A percentile compares a stretch with the other conserved stretches of the same genome.
Evolutionary conservation across 1,140 invertebrate species (phyloP).

Genomic region (Leptinotarsa texana): DNA sequence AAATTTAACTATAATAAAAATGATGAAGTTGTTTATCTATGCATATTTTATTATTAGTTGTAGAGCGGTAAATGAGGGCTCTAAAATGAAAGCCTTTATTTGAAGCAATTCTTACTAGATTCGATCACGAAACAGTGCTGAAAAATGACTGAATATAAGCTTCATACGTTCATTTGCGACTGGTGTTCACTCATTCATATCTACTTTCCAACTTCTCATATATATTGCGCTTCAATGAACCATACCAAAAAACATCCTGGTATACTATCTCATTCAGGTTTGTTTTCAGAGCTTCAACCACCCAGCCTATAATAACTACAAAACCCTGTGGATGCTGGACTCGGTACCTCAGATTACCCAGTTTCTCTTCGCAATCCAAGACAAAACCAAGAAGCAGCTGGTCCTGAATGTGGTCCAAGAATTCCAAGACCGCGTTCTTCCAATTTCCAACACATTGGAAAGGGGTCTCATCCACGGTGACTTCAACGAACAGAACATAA

Average conservation of each 20-base stretch:
- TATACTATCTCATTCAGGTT: background rate
- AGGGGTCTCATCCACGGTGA: constrained; percentile 86
- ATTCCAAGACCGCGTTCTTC: constrained; percentile 69
- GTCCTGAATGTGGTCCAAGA: constrained; percentile 67
- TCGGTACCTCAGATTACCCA: constrained; percentile 69
- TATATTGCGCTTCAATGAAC: background rate
- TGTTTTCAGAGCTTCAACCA: constrained; percentile 68
- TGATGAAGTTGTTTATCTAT: too few species aligned
- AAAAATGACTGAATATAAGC: too few species aligned
- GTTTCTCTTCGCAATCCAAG: constrained; percentile 70
- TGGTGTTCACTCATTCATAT: too few species aligned
- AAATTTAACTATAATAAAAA: too few species aligned
- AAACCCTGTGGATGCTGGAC: constrained; percentile 73
- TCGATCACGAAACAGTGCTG: too few species aligned
- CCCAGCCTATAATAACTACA: constrained; percentile 66
- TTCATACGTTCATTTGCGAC: too few species aligned
- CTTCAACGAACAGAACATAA: constrained; percentile 86
- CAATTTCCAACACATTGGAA: constrained; percentile 61
- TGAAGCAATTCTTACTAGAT: too few species aligned
- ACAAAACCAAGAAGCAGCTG: constrained; percentile 62
- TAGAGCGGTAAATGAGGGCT: too few species aligned
- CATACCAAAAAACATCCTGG: background rate
- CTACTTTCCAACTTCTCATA: too few species aligned
- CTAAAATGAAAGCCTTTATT: too few species aligned
- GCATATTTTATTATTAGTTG: too few species aligned